Conservation (phyloP, 2,888 invertebrate genomes). For the Prenolepis imparis region DNA sequence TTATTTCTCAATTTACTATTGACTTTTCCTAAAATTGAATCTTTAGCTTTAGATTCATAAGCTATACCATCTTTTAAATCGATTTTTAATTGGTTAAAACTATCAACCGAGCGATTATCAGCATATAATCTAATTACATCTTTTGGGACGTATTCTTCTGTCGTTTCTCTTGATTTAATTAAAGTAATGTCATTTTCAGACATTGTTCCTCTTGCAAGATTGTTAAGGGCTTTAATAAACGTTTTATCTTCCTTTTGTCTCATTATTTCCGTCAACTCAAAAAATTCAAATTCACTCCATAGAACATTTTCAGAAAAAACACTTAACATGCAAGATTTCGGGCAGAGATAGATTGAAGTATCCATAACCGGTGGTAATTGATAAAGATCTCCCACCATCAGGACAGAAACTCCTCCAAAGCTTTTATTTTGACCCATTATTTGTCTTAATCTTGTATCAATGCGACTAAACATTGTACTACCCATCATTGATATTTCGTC, state of each 20-base stretch:
- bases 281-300: neutral
- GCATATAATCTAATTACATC: neutral
- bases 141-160: neutral
- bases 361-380: neutral
- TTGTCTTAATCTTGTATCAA: neutral
- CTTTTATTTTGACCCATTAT: neutral
- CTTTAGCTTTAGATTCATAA: neutral
- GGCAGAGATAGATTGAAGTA: neutral
- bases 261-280: too few relatives aligned
- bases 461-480: neutral
- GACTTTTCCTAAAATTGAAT: neutral
- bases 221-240: too few relatives aligned
- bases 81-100: neutral
- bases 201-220: too few relatives aligned
- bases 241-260: too few relatives aligned
- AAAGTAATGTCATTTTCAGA: neutral
- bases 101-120: neutral
- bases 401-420: neutral
- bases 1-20: conserved; percentile 1
- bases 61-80: neutral
- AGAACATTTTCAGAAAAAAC: neutral
- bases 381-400: neutral
- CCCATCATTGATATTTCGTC: neutral
- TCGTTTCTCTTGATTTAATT: neutral
- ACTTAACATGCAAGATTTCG: neutral